Conservation (phyloP, 2,888 invertebrate genomes). For the Drosophila suboccidentalis region DNA sequence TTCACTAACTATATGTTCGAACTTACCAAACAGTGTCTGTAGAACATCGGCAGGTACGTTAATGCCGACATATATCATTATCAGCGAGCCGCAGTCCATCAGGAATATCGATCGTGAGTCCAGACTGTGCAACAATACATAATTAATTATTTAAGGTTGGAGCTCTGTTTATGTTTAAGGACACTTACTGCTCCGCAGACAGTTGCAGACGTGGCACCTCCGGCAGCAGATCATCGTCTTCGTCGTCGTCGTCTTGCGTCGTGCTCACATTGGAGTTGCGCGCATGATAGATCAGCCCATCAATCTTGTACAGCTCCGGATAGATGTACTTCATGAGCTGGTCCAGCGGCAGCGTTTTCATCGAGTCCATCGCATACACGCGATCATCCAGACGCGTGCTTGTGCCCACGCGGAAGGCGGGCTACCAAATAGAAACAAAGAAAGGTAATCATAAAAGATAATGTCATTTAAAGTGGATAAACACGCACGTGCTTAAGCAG, state of each 20-base stretch:
- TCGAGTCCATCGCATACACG: constrained; percentile 95
- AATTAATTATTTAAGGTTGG: neutral
- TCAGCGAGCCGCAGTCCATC: constrained; percentile 93
- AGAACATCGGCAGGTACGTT: constrained; percentile 91
- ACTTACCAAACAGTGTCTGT: constrained; percentile 89
- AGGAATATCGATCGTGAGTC: constrained; percentile 96
- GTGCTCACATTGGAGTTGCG: constrained; percentile 74
- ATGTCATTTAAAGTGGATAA: neutral
- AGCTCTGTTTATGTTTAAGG: rapidly evolving
- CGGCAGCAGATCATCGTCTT: constrained; percentile 86
- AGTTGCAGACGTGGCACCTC: constrained; percentile 93
- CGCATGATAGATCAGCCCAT: constrained; percentile 88
- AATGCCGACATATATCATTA: constrained; percentile 94
- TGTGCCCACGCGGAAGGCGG: constrained; percentile 95
- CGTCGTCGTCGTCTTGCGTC: constrained; percentile 75
- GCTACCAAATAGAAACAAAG: constrained; percentile 86
- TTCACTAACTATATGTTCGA: neutral
- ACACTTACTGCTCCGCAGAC: constrained; percentile 90
- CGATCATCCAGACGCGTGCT: constrained; percentile 97
- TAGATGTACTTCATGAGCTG: constrained; percentile 94
- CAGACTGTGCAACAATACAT: constrained; percentile 85
- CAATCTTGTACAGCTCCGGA: constrained; percentile 96
- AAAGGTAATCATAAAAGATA: neutral
- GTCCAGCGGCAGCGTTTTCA: constrained; percentile 94
- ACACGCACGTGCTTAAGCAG: constrained; percentile 94